A percentile compares a stretch with the other conserved stretches of the same genome.
phyloP scores from a whole-genome alignment of 2,797 vertebrate species.

The Furcifer pardalis region DNA sequence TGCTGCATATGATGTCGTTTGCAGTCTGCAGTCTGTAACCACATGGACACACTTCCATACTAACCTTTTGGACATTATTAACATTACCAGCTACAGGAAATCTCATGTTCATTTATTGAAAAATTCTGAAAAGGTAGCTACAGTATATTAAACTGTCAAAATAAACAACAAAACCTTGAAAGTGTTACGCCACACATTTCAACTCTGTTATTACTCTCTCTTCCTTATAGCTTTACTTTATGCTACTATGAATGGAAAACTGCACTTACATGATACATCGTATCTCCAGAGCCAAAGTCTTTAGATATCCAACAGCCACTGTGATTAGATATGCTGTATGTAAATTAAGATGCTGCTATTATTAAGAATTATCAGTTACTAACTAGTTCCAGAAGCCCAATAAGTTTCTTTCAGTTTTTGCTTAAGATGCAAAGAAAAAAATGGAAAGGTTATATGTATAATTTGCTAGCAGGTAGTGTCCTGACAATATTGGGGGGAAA shows the following conservation, averaged over 20 bases:
- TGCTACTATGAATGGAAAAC: conserved; percentile 54
- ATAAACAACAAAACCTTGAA: background rate
- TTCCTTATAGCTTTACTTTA: conserved; percentile 37
- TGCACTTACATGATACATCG: conserved; percentile 29
- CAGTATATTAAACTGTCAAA: background rate
- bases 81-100: background rate
- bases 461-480: background rate
- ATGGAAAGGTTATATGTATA: background rate
- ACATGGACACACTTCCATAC: background rate
- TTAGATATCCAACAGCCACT: conserved; percentile 48
- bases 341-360: conserved; percentile 17
- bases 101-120: background rate
- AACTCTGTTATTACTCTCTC: background rate
- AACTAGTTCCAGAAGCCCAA: conserved; percentile 45
- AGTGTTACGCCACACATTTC: background rate
- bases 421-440: background rate
- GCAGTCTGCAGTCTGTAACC: background rate
- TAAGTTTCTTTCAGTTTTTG: conserved; percentile 49
- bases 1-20: accelerated
- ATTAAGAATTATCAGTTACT: conserved; percentile 44
- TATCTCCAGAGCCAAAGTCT: conserved; percentile 58
- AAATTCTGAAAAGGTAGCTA: background rate
- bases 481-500: background rate
- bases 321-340: conserved; percentile 38
- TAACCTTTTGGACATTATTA: background rate